Evolutionary conservation across 1,140 invertebrate species (phyloP).

Genomic region (Octopus sinensis): DNA sequence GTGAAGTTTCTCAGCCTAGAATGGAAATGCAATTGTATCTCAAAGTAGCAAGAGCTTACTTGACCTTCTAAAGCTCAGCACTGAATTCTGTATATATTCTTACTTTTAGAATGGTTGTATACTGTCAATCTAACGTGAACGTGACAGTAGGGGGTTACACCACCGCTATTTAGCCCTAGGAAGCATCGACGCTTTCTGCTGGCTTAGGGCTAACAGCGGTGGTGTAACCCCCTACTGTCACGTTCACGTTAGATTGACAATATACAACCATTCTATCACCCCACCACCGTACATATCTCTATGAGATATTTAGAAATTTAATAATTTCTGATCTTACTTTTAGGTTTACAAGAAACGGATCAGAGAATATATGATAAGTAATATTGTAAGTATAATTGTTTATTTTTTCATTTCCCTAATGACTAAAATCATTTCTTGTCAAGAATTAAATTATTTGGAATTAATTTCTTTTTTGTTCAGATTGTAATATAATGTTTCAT

Average conservation of each 20-base stretch:
- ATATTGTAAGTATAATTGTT: conserved; percentile 34
- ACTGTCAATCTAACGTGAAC: too few species aligned
- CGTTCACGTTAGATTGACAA: background rate
- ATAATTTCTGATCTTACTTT: background rate
- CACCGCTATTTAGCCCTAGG: background rate
- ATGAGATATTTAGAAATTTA: background rate
- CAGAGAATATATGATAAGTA: conserved; percentile 41
- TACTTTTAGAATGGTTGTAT: conserved; percentile 19
- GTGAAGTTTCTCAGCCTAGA: too few species aligned
- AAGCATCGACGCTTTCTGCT: background rate
- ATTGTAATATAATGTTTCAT: background rate
- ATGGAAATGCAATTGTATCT: too few species aligned
- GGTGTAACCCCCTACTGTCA: background rate
- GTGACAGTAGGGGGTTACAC: background rate
- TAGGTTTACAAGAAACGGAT: conserved; percentile 39
- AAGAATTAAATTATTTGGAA: background rate
- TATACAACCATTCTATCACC: background rate
- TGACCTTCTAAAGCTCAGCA: too few species aligned
- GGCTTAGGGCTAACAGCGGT: background rate
- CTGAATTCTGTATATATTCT: too few species aligned
- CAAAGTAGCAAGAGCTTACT: too few species aligned
- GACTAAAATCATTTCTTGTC: background rate
- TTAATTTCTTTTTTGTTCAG: background rate
- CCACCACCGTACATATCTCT: background rate
- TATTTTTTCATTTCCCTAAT: background rate